A percentile compares a stretch with the other conserved stretches of the same genome.
These are phyloP conservation scores for Himalopsyche anomala DNA, from an alignment of 2,888 invertebrate genomes.

Conservation along the genomic window DNA sequence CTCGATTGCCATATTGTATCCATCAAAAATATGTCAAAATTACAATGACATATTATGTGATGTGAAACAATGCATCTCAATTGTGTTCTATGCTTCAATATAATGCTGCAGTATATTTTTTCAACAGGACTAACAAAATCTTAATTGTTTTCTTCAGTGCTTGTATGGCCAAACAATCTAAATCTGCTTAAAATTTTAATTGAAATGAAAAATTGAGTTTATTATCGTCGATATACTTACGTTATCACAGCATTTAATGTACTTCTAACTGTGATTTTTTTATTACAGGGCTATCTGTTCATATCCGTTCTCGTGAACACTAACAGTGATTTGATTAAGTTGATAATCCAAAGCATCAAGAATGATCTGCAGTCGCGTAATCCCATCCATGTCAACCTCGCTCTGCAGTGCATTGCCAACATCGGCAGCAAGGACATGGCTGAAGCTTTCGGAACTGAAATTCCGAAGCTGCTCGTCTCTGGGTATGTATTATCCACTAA, in stretches of 20 bases:
- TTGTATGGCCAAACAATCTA: not conserved
- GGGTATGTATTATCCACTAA: slow-evolving; percentile 77
- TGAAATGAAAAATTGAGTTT: not conserved
- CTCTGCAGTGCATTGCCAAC: slow-evolving; percentile 99
- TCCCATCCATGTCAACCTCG: slow-evolving; percentile 98
- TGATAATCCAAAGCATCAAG: slow-evolving; percentile 99
- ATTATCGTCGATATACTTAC: too few relatives aligned
- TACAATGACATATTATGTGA: too few relatives aligned
- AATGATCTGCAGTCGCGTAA: slow-evolving; percentile 98
- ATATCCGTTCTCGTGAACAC: slow-evolving; percentile 99
- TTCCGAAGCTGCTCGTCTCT: slow-evolving; percentile 98
- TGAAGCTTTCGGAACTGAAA: slow-evolving; percentile 98
- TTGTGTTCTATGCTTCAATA: too few relatives aligned
- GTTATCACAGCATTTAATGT: too few relatives aligned
- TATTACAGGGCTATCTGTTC: slow-evolving; percentile 95
- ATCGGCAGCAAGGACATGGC: slow-evolving; percentile 99
- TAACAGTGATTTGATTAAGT: slow-evolving; percentile 98
- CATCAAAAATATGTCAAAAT: too few relatives aligned
- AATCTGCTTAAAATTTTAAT: not conserved
- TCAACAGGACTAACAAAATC: too few relatives aligned
- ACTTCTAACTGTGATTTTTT: slow-evolving; percentile 36
- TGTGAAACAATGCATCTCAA: too few relatives aligned
- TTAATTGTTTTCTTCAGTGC: slow-evolving; percentile 62
- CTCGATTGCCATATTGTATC: not conserved
- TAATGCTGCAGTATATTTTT: too few relatives aligned